Conservation (phyloP, 1,140 invertebrate genomes). For the Apis cerana region DNA sequence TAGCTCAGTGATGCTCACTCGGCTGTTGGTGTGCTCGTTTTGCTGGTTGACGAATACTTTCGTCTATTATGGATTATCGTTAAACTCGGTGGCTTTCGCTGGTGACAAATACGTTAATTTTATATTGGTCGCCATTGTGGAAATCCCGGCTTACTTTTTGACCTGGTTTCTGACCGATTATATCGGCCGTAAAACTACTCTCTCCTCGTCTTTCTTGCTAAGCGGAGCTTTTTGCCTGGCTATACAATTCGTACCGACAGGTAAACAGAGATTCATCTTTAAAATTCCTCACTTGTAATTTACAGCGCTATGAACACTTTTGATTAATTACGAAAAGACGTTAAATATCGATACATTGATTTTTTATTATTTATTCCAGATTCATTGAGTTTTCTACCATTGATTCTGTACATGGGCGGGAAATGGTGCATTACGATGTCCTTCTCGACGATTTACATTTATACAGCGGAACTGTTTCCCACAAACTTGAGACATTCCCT, state of each 20-base stretch:
- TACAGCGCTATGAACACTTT: neutral
- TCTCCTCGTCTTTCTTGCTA: conserved; percentile 83
- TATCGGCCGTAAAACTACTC: conserved; percentile 84
- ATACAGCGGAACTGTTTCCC: conserved; percentile 88
- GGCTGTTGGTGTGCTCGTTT: conserved; percentile 85
- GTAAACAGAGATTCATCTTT: conserved; percentile 39
- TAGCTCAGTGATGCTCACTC: conserved; percentile 77
- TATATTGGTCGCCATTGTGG: conserved; percentile 86
- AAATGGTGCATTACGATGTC: conserved; percentile 88
- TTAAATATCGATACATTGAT: neutral
- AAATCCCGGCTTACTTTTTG: conserved; percentile 87
- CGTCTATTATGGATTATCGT: conserved; percentile 91
- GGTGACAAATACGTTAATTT: conserved; percentile 88
- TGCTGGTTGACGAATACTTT: conserved; percentile 87
- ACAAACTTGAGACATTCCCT: conserved; percentile 85
- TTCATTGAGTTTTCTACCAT: conserved; percentile 71
- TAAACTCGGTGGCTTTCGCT: conserved; percentile 88
- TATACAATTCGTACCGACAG: conserved; percentile 72
- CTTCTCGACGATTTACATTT: conserved; percentile 87
- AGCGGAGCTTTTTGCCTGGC: conserved; percentile 81
- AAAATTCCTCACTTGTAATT: neutral
- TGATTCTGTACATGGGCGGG: conserved; percentile 86
- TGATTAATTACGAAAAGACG: neutral
- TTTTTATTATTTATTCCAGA: conserved; percentile 48
- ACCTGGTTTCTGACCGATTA: conserved; percentile 85